Evolutionary conservation across 2,797 vertebrate species (phyloP), one percentile per base, ranked within the genome.

Genomic region (Falco rusticolus): DNA sequence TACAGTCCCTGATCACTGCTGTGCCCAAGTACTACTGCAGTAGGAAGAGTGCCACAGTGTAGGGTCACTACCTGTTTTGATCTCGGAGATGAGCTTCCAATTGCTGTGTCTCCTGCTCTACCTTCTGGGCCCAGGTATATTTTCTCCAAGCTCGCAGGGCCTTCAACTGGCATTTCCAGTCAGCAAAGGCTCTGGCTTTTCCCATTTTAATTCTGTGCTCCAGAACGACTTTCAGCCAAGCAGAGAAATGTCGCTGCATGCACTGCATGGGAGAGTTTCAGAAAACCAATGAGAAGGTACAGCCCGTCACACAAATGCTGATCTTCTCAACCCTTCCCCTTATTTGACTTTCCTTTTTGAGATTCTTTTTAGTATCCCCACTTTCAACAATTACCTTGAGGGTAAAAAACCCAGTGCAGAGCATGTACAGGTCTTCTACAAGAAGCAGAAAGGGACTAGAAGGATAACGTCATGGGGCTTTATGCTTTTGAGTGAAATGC

Each of bases 81-180:
- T 97, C 97, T 76, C 98, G 98, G 66, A 99, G 98, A 48, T 98
- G 97, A 79, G 97, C 96, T 96, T 99, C 98, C 39, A 98, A 97
- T 85, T 96, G 98, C 60, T 96, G 96, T 22, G 98, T 97, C 93
- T 99, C 99, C 57, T 93, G 97, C 57, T 98, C 64, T 93, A 98
- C 77, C 90, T 98, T 98, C 89, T 93, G 98, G 47, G 97, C 96
- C 98, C 99, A 99, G 34, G 98, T 96, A 69, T 98, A 97, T 7
- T 98, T 97, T 83, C 98, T 98, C 99, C 99, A 99, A 10, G 97
- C 98, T 84, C 97, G 96, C 96, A 99, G 98, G 2, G 97, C 98
- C 96, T 98, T 98, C 94, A 99, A 97, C 56, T 99, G 98, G 84
- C 98, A 98, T 96, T 98, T 99, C 99, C 99, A 99, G 92, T 99